phyloP scores from a whole-genome alignment of 2,113 vertebrate species.

The Gracilinanus agilis region DNA sequence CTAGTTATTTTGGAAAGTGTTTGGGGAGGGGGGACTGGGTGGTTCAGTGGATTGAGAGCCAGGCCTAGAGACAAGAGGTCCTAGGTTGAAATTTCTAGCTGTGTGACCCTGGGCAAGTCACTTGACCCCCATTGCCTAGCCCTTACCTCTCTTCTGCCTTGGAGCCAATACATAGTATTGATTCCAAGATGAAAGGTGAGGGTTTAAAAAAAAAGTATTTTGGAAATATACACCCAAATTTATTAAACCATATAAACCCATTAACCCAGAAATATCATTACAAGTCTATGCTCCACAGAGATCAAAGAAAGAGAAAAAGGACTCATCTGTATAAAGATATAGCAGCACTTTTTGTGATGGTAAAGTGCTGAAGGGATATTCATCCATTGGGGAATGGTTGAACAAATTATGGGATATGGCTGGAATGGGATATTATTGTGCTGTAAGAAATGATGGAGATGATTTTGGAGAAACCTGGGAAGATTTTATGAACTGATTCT shows the following conservation, averaged over 20 bases:
- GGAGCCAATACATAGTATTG: too few species aligned
- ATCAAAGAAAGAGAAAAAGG: not conserved
- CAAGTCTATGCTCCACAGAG: not conserved
- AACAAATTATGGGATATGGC: not conserved
- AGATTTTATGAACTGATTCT: not conserved
- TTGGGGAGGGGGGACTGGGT: too few species aligned
- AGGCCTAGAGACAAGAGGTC: too few species aligned
- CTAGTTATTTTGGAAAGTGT: not conserved
- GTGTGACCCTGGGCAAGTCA: too few species aligned
- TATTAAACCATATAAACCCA: not conserved
- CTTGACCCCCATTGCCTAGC: too few species aligned
- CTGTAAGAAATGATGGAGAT: not conserved
- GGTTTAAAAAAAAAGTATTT: not conserved
- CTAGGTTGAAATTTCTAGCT: too few species aligned
- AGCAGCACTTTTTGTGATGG: not conserved
- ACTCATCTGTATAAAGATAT: not conserved
- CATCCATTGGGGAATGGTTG: not conserved
- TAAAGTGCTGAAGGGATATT: not conserved
- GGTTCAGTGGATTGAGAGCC: too few species aligned
- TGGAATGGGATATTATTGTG: not conserved
- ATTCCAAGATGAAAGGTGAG: too few species aligned
- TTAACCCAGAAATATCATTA: not conserved
- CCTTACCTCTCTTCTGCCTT: too few species aligned
- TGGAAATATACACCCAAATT: not conserved
- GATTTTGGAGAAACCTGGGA: not conserved